phyloP scores from a whole-genome alignment of 2,113 vertebrate species.

The Barbus barbus region DNA sequence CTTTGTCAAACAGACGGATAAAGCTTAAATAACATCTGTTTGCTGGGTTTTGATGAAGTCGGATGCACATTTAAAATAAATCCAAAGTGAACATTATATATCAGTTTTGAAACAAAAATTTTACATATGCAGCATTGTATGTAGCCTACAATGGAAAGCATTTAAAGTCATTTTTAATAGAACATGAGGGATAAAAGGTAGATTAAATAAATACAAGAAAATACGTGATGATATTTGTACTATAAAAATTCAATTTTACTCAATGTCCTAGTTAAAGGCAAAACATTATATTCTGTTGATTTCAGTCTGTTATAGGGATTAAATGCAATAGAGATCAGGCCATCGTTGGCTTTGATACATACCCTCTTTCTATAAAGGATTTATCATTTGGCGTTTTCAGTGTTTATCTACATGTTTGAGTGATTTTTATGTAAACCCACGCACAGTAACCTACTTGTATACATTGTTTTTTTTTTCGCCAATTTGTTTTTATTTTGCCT shows the following conservation, averaged over 20 bases:
- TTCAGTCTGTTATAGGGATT: conserved; percentile 52
- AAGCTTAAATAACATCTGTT: background rate
- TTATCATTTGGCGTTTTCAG: background rate
- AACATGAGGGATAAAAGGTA: background rate
- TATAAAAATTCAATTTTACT: background rate
- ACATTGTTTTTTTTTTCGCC: background rate
- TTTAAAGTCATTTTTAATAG: background rate
- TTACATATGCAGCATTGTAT: background rate
- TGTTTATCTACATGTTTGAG: conserved; percentile 12
- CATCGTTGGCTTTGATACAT: conserved; percentile 33
- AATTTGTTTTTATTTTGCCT: background rate
- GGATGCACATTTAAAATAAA: background rate
- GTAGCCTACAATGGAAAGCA: background rate
- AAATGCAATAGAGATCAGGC: conserved; percentile 43
- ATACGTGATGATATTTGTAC: background rate
- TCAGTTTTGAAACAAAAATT: background rate
- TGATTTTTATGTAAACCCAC: background rate
- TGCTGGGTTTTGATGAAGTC: background rate
- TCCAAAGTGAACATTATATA: background rate
- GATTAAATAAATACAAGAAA: background rate
- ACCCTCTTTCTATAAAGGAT: conserved; percentile 20
- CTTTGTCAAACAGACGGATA: background rate
- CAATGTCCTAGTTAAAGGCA: conserved; percentile 12
- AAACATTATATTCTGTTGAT: conserved; percentile 26
- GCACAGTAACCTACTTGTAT: conserved; percentile 2